phyloP scores from a whole-genome alignment of 2,113 vertebrate genomes.

The Acinonyx jubatus region DNA sequence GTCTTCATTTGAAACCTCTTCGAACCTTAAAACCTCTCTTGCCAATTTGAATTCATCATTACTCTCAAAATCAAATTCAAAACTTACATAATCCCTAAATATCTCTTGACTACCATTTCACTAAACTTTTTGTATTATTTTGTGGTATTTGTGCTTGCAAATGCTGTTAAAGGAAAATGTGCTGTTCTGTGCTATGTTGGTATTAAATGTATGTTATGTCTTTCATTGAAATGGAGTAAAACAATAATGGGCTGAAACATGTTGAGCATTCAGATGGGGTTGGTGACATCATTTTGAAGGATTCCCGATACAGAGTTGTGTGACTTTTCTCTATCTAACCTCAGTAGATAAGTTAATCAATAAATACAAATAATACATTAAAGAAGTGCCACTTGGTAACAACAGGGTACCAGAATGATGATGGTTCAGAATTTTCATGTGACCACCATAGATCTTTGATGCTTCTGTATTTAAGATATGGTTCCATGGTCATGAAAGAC shows the following conservation, averaged over 20 bases:
- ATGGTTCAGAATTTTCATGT: background rate
- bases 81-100: background rate
- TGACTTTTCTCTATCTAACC: background rate
- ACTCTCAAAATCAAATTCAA: conserved; percentile 41
- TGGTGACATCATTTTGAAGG: background rate
- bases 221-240: conserved; percentile 4
- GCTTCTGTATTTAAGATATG: background rate
- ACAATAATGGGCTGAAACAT: background rate
- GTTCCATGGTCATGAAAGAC: background rate
- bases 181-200: background rate
- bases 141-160: background rate
- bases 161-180: background rate
- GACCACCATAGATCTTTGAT: background rate
- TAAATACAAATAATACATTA: background rate
- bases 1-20: background rate
- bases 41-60: background rate
- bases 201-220: background rate
- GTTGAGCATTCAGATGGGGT: background rate
- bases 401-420: background rate
- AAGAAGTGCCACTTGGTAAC: background rate
- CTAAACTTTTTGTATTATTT: background rate
- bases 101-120: background rate
- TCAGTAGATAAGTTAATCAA: conserved; percentile 3
- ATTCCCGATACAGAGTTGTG: background rate
- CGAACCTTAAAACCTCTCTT: background rate